These are phyloP conservation scores for Lasioglossum calceatum DNA, from an alignment of 2,888 invertebrate species.

Conservation along the genomic window DNA sequence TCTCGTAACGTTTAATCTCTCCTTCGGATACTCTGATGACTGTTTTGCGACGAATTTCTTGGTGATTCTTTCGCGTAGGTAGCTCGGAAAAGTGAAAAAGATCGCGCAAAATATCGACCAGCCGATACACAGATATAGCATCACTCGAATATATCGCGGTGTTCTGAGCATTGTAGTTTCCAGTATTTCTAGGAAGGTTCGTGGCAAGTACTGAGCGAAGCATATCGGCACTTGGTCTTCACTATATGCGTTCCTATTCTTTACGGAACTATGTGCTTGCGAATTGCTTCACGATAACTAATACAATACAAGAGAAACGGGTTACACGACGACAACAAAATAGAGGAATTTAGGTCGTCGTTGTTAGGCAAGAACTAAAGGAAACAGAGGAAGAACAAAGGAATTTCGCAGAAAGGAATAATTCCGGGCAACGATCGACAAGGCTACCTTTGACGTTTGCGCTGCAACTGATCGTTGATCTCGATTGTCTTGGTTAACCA, in stretches of 20 bases:
- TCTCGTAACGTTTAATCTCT: background rate
- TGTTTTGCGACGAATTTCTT: background rate
- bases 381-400: constrained; percentile 15
- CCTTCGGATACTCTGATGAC: background rate
- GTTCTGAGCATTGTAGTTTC: constrained; percentile 51
- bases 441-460: constrained; percentile 51
- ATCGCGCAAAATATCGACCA: constrained; percentile 44
- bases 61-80: background rate
- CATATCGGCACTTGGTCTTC: constrained; percentile 44
- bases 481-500: constrained; percentile 80
- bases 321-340: background rate
- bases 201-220: constrained; percentile 40
- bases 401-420: constrained; percentile 36
- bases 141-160: constrained; percentile 33
- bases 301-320: background rate
- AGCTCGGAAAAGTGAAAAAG: constrained; percentile 13
- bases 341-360: background rate
- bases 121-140: constrained; percentile 41
- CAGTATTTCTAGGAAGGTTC: constrained; percentile 31
- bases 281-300: background rate
- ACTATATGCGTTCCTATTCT: constrained; percentile 27
- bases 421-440: constrained; percentile 30
- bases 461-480: constrained; percentile 69
- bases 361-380: background rate
- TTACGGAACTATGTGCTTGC: background rate